These are phyloP conservation scores for Diplolepis rosae DNA, from an alignment of 2,888 invertebrate species.

Conservation along the genomic window DNA sequence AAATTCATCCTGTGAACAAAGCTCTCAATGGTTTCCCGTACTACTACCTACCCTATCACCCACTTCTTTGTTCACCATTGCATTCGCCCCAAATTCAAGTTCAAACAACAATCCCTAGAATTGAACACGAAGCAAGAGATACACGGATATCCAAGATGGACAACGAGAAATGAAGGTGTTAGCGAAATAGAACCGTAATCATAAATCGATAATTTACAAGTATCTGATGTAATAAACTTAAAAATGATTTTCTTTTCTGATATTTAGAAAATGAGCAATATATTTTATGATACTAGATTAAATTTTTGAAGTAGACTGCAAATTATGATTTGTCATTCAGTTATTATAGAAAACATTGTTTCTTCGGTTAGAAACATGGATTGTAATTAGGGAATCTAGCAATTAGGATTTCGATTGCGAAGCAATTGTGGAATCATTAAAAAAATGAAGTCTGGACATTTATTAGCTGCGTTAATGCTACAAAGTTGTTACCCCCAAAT, in stretches of 20 bases:
- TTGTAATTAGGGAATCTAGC: too few species aligned
- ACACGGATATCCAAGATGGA: constrained; percentile 63
- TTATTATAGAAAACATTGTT: too few species aligned
- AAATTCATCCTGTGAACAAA: constrained; percentile 67
- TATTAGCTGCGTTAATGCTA: constrained; percentile 19
- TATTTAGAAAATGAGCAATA: too few species aligned
- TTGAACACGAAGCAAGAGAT: constrained; percentile 60
- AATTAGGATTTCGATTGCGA: too few species aligned
- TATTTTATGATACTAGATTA: too few species aligned
- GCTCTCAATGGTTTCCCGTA: constrained; percentile 66
- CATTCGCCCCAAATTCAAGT: constrained; percentile 67
- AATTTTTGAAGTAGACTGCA: too few species aligned
- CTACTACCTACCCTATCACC: constrained; percentile 70
- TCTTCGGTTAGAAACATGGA: too few species aligned
- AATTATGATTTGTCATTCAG: too few species aligned
- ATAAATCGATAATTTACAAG: neutral
- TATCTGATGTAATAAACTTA: too few species aligned
- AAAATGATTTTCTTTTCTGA: too few species aligned
- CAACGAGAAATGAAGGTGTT: constrained; percentile 58
- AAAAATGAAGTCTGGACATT: neutral
- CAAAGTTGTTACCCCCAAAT: constrained; percentile 20
- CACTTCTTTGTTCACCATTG: constrained; percentile 66
- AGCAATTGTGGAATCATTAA: too few species aligned
- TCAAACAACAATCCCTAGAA: constrained; percentile 59
- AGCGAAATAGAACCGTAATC: neutral